Evolutionary conservation across 2,888 invertebrate genomes (phyloP).

Genomic region (Alsophila aescularia): DNA sequence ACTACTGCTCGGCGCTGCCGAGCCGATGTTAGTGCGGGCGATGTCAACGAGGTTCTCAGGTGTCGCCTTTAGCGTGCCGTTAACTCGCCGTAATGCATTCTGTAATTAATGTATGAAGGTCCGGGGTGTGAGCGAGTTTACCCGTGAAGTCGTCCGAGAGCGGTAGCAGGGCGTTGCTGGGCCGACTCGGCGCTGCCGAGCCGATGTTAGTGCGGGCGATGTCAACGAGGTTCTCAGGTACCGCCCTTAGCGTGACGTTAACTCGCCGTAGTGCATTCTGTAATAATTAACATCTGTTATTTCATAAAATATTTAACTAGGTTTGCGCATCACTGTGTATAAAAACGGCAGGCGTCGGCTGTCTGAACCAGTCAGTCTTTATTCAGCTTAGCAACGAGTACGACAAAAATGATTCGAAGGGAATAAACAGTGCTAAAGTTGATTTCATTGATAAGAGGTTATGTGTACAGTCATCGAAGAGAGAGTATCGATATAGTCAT

Average conservation of each 20-base stretch:
- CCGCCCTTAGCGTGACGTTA: conserved; percentile 65
- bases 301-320: too few relatives aligned
- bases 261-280: conserved; percentile 52
- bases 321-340: too few relatives aligned
- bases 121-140: conserved; percentile 29
- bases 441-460: too few relatives aligned
- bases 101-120: conserved; percentile 30
- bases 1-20: conserved; percentile 36
- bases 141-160: conserved; percentile 84
- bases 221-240: conserved; percentile 83
- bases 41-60: conserved; percentile 83
- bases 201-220: conserved; percentile 72
- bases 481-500: too few relatives aligned
- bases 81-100: conserved; percentile 48
- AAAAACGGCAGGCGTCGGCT: too few relatives aligned
- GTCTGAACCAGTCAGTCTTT: too few relatives aligned
- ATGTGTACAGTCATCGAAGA: too few relatives aligned
- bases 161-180: conserved; percentile 69
- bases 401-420: too few relatives aligned
- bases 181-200: conserved; percentile 56
- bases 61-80: conserved; percentile 66
- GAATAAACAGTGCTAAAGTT: too few relatives aligned
- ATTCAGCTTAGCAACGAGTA: too few relatives aligned
- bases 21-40: conserved; percentile 74
- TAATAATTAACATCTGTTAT: too few relatives aligned